phyloP scores from a whole-genome alignment of 2,113 vertebrate genomes.

The Ramphastos sulfuratus region DNA sequence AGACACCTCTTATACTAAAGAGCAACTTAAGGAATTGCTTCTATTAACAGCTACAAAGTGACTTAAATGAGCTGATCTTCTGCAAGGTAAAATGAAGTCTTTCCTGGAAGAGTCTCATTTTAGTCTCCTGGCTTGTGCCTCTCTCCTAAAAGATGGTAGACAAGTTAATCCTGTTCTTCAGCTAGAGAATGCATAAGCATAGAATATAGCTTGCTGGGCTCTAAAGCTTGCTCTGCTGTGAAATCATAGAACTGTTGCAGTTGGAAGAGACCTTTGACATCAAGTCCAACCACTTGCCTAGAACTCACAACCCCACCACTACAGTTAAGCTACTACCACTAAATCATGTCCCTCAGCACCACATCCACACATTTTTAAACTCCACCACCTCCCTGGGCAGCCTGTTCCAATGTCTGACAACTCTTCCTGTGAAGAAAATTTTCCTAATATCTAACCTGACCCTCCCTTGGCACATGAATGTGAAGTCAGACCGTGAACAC shows the following conservation, averaged over 20 bases:
- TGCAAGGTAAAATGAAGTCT: not conserved
- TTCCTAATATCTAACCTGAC: no score
- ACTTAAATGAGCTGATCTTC: not conserved
- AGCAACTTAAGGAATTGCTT: slow-evolving; percentile 76
- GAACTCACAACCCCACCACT: no score
- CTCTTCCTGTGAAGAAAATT: no score
- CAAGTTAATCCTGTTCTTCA: not conserved
- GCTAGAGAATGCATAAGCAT: not conserved
- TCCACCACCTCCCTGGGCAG: no score
- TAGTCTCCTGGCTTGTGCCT: not conserved
- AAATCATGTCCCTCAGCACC: no score
- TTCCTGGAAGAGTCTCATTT: not conserved
- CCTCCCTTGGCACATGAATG: not conserved
- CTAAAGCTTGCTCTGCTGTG: slow-evolving; percentile 11
- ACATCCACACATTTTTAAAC: no score
- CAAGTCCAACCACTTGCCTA: no score
- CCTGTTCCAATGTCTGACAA: no score
- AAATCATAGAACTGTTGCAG: not conserved
- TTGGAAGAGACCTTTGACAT: no score
- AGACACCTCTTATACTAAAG: slow-evolving; percentile 74
- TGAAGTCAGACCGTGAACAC: not conserved
- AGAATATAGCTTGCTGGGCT: not conserved
- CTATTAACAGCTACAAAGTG: not conserved
- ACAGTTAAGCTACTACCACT: no score
- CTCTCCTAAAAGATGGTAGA: not conserved